A percentile compares a stretch with the other conserved stretches of the same genome.
These are phyloP conservation scores for Microhierax caerulescens DNA, from an alignment of 2,797 vertebrate species.

Conservation along the genomic window DNA sequence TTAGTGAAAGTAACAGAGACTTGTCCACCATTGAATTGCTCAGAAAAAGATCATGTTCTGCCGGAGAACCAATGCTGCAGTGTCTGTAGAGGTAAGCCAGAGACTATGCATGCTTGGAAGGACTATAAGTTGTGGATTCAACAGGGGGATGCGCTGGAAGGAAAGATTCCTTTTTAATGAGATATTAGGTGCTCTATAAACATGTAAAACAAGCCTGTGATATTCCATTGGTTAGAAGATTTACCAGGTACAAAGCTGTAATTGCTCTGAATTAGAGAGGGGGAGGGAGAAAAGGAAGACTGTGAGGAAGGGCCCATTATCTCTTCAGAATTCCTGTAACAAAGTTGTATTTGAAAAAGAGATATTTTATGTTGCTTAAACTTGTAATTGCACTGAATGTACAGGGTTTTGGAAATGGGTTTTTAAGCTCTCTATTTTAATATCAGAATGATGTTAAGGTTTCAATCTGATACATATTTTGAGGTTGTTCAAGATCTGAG, in stretches of 20 bases:
- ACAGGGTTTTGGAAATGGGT: background rate
- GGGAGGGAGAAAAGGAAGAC: background rate
- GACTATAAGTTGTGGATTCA: background rate
- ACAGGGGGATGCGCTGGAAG: background rate
- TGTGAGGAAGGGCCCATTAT: background rate
- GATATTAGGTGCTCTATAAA: background rate
- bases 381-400: background rate
- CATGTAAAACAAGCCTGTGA: background rate
- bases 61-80: conserved; percentile 92
- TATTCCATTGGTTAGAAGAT: background rate
- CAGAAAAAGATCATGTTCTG: conserved; percentile 82
- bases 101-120: background rate
- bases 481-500: background rate
- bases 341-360: background rate
- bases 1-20: conserved; percentile 87
- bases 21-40: conserved; percentile 90
- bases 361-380: background rate
- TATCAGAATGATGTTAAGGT: background rate
- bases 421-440: background rate
- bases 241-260: background rate
- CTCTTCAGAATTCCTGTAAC: background rate
- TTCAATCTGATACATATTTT: background rate
- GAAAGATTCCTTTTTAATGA: background rate
- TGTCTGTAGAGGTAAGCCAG: conserved; percentile 89
- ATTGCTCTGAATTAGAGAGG: background rate